Conservation (phyloP, 2,113 vertebrate genomes). For the Pitta sordida region DNA sequence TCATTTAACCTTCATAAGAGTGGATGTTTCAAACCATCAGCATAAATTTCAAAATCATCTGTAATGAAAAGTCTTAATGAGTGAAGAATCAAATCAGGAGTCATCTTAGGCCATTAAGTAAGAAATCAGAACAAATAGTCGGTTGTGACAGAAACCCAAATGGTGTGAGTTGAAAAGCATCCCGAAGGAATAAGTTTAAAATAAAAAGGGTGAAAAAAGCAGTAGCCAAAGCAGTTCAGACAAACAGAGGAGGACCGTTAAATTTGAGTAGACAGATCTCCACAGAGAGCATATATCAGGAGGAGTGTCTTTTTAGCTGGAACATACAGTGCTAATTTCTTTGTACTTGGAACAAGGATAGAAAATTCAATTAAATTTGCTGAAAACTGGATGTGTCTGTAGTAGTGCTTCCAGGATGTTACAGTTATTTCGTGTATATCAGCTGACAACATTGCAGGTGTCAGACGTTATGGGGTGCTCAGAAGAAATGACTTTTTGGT, state of each 20-base stretch:
- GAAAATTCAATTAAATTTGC: constrained; percentile 44
- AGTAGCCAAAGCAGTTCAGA: constrained; percentile 4
- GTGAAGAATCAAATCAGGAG: constrained; percentile 2
- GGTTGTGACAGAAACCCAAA: background rate
- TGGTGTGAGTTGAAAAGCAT: background rate
- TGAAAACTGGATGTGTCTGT: constrained; percentile 16
- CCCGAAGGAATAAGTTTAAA: constrained; percentile 12
- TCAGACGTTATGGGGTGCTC: background rate
- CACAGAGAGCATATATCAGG: background rate
- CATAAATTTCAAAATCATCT: constrained; percentile 14
- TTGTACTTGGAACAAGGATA: background rate
- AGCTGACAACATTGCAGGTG: background rate
- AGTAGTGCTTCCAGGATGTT: background rate
- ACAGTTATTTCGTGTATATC: background rate
- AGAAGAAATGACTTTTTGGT: background rate
- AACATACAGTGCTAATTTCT: constrained; percentile 42
- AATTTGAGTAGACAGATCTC: constrained; percentile 8
- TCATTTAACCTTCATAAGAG: constrained; percentile 5
- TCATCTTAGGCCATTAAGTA: background rate
- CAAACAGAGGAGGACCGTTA: background rate
- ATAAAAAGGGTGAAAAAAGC: constrained; percentile 15
- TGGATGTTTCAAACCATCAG: background rate
- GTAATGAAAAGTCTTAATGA: constrained; percentile 26
- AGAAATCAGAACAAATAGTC: background rate
- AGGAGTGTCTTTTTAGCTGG: constrained; percentile 1